Percentiles rank a stretch among this genome's conserved stretches.
phyloP scores from a whole-genome alignment of 2,113 vertebrate species.

The Callithrix jacchus region DNA sequence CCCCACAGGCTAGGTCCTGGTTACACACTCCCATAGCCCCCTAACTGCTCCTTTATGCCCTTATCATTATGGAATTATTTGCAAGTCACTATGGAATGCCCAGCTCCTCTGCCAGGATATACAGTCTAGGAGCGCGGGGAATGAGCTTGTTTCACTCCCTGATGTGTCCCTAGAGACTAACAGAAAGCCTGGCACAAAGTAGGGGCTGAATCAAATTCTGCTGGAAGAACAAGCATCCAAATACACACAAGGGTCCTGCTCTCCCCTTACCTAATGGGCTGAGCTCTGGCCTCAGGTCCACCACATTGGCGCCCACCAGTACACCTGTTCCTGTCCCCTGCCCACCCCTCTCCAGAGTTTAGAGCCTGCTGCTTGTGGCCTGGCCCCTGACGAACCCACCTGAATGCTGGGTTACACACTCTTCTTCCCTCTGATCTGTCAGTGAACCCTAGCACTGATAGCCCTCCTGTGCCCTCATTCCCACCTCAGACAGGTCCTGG shows the following conservation, averaged over 20 bases:
- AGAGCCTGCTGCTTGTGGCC: background rate
- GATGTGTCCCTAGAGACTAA: background rate
- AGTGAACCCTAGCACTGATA: background rate
- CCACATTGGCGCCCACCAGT: background rate
- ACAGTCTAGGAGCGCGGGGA: background rate
- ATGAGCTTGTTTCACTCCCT: background rate
- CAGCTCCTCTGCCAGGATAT: background rate
- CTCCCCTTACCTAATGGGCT: background rate
- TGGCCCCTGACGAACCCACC: background rate
- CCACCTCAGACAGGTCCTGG: background rate
- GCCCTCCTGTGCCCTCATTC: background rate
- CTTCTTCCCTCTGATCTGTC: background rate
- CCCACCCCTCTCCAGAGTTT: background rate
- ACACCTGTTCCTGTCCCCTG: background rate
- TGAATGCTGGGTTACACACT: background rate
- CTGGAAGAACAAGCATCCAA: background rate
- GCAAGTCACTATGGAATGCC: background rate
- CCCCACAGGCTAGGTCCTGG: fast-evolving
- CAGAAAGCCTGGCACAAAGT: background rate
- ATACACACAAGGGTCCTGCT: background rate
- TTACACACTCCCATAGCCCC: fast-evolving
- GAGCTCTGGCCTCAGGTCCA: background rate
- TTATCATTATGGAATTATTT: background rate
- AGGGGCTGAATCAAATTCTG: background rate
- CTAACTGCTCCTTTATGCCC: background rate